phyloP scores from a whole-genome alignment of 2,888 invertebrate species.

The Notocelia uddmanniana region DNA sequence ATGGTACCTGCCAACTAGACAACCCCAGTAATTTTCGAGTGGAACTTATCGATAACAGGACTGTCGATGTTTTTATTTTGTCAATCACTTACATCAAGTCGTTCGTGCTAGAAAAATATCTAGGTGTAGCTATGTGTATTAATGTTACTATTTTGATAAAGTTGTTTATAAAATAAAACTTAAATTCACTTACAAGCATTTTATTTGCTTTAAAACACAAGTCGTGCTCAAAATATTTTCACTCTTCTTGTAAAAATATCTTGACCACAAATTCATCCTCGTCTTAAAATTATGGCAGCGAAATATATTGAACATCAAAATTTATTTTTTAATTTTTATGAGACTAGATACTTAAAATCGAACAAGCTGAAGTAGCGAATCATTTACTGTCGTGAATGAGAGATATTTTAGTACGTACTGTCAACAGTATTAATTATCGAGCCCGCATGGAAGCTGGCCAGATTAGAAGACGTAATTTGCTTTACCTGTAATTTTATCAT shows the following conservation, averaged over 20 bases:
- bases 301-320: slow-evolving; percentile 50
- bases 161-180: slow-evolving; percentile 54
- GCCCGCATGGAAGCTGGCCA: neutral
- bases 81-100: no score
- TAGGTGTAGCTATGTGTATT: no score
- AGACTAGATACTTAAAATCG: slow-evolving; percentile 43
- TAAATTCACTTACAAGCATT: slow-evolving; percentile 57
- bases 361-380: slow-evolving; percentile 11
- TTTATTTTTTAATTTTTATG: slow-evolving; percentile 22
- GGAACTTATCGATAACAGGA: no score
- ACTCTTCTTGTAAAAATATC: slow-evolving; percentile 61
- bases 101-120: no score
- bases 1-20: no score
- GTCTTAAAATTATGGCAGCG: slow-evolving; percentile 72
- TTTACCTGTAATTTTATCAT: neutral
- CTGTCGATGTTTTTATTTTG: no score
- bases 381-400: slow-evolving; percentile 1
- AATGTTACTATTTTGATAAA: slow-evolving; percentile 50
- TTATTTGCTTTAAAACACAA: slow-evolving; percentile 48
- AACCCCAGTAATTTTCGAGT: no score
- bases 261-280: slow-evolving; percentile 73
- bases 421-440: neutral
- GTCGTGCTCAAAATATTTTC: slow-evolving; percentile 80
- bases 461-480: neutral
- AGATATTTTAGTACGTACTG: neutral